Evolutionary conservation across 2,888 invertebrate genomes (phyloP).

Genomic region (Hypsopygia costalis): DNA sequence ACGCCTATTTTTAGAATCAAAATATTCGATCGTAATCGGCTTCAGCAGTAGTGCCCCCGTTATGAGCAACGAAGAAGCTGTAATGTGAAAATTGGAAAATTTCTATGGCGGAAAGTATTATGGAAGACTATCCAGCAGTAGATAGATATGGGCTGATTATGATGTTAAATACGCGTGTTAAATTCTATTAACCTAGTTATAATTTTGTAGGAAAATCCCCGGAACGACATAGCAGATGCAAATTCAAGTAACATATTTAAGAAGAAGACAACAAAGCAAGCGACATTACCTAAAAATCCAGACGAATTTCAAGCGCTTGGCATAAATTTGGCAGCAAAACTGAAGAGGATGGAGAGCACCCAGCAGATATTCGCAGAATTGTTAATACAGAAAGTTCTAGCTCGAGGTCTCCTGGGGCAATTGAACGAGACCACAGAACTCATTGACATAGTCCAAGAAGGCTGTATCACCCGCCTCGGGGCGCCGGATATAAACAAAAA

Average conservation of each 20-base stretch:
- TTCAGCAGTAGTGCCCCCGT: too few species aligned
- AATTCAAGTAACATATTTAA: not conserved
- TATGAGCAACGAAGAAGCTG: too few species aligned
- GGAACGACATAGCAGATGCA: too few species aligned
- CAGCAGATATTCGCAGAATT: conserved; percentile 15
- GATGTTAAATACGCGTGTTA: too few species aligned
- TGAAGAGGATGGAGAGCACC: conserved; percentile 11
- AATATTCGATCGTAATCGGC: too few species aligned
- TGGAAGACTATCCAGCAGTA: too few species aligned
- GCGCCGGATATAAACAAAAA: not conserved
- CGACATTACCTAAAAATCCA: not conserved
- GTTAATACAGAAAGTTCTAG: conserved; percentile 15
- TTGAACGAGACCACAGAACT: conserved; percentile 10
- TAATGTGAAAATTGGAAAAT: too few species aligned
- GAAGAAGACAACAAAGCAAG: not conserved
- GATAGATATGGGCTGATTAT: too few species aligned
- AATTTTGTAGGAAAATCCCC: too few species aligned
- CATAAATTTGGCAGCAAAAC: conserved; percentile 13
- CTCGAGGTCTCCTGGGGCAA: conserved; percentile 12
- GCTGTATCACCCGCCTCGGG: not conserved
- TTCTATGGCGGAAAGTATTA: too few species aligned
- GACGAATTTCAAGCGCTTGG: conserved; percentile 14
- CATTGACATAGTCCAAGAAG: conserved; percentile 3
- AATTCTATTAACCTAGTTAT: too few species aligned
- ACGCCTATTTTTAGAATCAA: too few species aligned